These are phyloP conservation scores for Chironomus striatipennis DNA, from an alignment of 1,140 invertebrate genomes.

Conservation along the genomic window DNA sequence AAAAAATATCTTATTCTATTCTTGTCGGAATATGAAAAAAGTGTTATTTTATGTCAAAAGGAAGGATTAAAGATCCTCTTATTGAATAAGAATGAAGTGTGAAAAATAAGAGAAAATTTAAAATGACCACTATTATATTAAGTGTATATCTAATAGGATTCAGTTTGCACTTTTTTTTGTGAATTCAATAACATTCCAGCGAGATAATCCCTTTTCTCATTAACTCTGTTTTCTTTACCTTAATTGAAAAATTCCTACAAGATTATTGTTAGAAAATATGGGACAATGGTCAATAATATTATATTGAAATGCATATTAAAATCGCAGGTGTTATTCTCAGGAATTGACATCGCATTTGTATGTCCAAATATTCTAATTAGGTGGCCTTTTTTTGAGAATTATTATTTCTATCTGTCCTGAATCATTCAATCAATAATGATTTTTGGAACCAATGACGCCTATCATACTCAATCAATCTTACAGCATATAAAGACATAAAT, in stretches of 20 bases:
- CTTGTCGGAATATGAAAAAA: not conserved
- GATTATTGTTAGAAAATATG: not conserved
- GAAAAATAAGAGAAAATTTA: too few species aligned
- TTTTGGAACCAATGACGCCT: not conserved
- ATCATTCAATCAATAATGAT: not conserved
- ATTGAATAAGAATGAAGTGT: conserved; percentile 22
- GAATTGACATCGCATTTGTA: not conserved
- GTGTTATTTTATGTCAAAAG: not conserved
- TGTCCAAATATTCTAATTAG: not conserved
- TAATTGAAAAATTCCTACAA: conserved; percentile 21
- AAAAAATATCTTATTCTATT: not conserved
- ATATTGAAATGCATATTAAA: not conserved
- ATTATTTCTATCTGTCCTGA: not conserved
- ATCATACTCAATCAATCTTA: not conserved
- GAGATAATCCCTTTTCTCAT: conserved; percentile 17
- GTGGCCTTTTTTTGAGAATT: not conserved
- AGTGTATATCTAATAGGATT: conserved; percentile 17
- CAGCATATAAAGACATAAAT: not conserved
- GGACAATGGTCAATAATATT: conserved; percentile 1
- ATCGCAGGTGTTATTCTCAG: not conserved
- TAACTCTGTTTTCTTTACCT: not conserved
- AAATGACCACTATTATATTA: not conserved
- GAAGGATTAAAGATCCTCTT: not conserved
- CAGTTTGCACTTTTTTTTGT: not conserved
- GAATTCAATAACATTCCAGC: not conserved